These are phyloP conservation scores for Ooceraea biroi DNA, from an alignment of 1,140 invertebrate species.

Conservation along the genomic window DNA sequence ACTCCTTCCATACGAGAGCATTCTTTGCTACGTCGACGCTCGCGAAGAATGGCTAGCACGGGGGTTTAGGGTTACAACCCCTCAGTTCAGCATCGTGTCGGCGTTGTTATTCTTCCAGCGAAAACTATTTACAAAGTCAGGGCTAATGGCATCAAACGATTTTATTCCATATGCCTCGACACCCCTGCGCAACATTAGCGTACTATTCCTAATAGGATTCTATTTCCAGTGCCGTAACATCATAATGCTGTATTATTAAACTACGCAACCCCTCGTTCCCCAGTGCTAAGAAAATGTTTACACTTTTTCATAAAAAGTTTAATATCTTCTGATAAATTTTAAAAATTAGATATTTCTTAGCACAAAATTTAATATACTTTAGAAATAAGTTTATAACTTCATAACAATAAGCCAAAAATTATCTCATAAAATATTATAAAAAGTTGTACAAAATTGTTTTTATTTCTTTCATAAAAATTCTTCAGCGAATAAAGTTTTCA, in stretches of 20 bases:
- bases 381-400: background rate
- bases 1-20: conserved; percentile 70
- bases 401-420: background rate
- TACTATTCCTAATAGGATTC: conserved; percentile 70
- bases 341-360: no score
- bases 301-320: background rate
- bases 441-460: background rate
- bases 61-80: conserved; percentile 79
- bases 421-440: background rate
- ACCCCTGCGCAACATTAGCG: conserved; percentile 70
- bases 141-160: conserved; percentile 84
- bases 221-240: conserved; percentile 66
- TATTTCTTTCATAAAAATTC: background rate
- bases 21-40: conserved; percentile 68
- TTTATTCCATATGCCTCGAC: conserved; percentile 76
- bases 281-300: background rate
- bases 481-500: background rate
- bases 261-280: background rate
- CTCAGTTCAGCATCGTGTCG: conserved; percentile 40
- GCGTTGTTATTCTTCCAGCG: conserved; percentile 82
- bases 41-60: conserved; percentile 67
- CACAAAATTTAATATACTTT: background rate
- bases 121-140: conserved; percentile 85
- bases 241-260: conserved; percentile 25
- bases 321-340: no score